Evolutionary conservation across 2,888 invertebrate genomes (phyloP), one percentile per base, ranked within the genome.

Genomic region (Drosophila mettleri): DNA sequence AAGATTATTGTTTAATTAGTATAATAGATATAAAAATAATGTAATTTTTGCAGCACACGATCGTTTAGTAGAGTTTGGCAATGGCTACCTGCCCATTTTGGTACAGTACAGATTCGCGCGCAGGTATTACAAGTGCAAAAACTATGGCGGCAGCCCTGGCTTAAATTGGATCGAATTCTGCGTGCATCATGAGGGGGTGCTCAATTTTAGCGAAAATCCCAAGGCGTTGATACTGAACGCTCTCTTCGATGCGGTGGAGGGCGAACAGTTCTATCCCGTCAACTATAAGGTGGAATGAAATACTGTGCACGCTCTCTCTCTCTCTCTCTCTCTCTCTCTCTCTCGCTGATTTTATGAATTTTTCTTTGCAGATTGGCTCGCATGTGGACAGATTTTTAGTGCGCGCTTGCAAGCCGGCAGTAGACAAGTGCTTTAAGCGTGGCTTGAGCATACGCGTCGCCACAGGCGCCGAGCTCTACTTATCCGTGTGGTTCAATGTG

Each of bases 261-360:
- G 83, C 0, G 89, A 88, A 22, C 90, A 90, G 48, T 79, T 91
- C 31, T 90, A 79, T 61, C 91, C 92, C 0, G 88, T 91, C 4
- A 72, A 81, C 14, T 91, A 91, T 39, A 66, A 88, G 66, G 91
- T 91, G 51, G 14, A 31, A 10, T 2, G 1, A 20, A 24, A 27
- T 27, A 10, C 20, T 20, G 36, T 38, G 7, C 16, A 9, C 16
- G 7, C 36, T 16, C 8, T 14, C n/a, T n/a, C n/a, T n/a, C n/a
- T n/a, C n/a, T n/a, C n/a, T n/a, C n/a, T n/a, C n/a, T n/a, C n/a
- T n/a, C n/a, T n/a, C n/a, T n/a, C n/a, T n/a, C n/a, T n/a, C n/a
- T n/a, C n/a, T n/a, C n/a, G 14, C 36, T 36, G 36, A 36, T 33
- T 33, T 33, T 33, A 8, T 14, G 2, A 2, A 18, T 16, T 18